phyloP scores from a whole-genome alignment of 2,888 invertebrate genomes.

The Noctua pronuba region DNA sequence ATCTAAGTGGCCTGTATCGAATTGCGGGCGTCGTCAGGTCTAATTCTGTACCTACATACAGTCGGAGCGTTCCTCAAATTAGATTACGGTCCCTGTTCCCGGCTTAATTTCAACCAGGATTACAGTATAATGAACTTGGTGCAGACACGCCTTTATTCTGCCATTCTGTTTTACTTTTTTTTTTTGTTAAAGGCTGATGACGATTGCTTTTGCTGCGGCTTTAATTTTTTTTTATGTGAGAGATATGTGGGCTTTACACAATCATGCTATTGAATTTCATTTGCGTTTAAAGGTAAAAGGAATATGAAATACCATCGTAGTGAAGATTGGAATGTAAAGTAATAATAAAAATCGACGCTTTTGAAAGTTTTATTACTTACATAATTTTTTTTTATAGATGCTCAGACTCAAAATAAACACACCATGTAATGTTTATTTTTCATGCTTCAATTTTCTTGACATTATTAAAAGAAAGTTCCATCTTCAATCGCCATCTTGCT shows the following conservation, averaged over 20 bases:
- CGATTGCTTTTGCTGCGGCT: constrained; percentile 27
- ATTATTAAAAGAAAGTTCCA: not conserved
- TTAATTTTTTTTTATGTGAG: constrained; percentile 1
- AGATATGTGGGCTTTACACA: not conserved
- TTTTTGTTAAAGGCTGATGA: constrained; percentile 22
- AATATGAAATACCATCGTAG: not conserved
- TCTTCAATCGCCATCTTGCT: not conserved
- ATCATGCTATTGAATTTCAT: not conserved
- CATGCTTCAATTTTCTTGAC: not conserved
- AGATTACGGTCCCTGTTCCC: constrained; percentile 63
- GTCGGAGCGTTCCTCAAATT: constrained; percentile 64
- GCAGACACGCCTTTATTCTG: constrained; percentile 47
- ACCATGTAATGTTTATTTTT: not conserved
- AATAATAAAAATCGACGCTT: not conserved
- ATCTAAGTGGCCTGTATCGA: constrained; percentile 61
- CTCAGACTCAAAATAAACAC: not conserved
- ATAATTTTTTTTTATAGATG: too few species aligned
- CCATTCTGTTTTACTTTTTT: constrained; percentile 30
- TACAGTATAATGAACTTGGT: constrained; percentile 68
- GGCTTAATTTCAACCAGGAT: constrained; percentile 69
- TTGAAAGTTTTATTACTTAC: not conserved
- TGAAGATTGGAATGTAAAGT: not conserved
- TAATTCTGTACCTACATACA: constrained; percentile 45
- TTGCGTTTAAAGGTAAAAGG: not conserved
- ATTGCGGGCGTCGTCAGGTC: constrained; percentile 58